Base-by-base conservation (phyloP, 1,140 invertebrate species). In the Trichonephila clavata region DNA sequence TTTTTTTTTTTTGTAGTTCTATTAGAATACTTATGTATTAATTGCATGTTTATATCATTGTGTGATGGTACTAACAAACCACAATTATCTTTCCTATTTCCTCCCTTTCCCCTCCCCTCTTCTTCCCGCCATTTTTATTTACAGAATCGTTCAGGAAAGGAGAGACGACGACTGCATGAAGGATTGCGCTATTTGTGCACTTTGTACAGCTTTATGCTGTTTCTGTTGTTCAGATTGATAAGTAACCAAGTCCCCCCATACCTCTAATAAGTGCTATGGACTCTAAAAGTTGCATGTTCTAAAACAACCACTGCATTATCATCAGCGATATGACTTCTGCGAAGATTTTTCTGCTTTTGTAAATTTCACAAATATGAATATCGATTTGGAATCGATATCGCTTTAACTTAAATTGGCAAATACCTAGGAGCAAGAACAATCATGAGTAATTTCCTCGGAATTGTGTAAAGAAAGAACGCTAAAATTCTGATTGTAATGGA, bases 171-270 rank as follows among this genome's bases (percentile, higher is more conserved):
- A 92, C 39, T 92, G 90, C 32, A 80, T 80, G 57, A 84, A 65
- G 27, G 90, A 92, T n/a, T 92, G 90, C 39, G 81, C 77, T n/a
- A 84, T 92, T 1, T 92, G 90, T 57, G 90, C 90, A n/a, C 80
- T 92, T 18, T 92, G 90, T 39, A 60, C 90, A 43, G 90, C 90
- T 1, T 39, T 92, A 27, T 92, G 90, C 80, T 92, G 71, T 27
- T 92, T 80, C 90, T 92, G 89, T 24, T 90, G 90, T n/a, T 21
- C 80, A 0, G 80, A 84, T 50, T 84, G 39, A 84, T 39, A 18
- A 18, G 2, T 20, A 5, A 71, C 16, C 27, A 3, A 10, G 5
- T 4, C n/a, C 61, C 16, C 16, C 6, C 5, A 20, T 63, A 7
- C 18, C 6, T 63, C 61, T 63, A 6, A 18, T 20, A 63, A 63